These are phyloP conservation scores for Rhinoptilus africanus DNA, from an alignment of 2,113 vertebrate species.

Conservation along the genomic window DNA sequence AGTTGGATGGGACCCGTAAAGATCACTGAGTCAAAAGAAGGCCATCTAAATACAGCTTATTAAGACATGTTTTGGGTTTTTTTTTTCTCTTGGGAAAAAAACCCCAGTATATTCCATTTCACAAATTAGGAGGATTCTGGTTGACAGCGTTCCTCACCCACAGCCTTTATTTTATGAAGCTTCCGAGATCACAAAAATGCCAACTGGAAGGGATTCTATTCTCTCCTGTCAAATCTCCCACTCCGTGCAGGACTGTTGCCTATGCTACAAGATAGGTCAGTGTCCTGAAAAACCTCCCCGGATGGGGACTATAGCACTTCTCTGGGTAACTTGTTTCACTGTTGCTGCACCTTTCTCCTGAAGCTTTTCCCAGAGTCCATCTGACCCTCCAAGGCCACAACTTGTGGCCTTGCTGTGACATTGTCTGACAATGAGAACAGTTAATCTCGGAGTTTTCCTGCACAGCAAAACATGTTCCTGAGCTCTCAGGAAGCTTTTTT, in stretches of 20 bases:
- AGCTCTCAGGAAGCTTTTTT: background rate
- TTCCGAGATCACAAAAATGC: background rate
- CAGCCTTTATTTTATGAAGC: background rate
- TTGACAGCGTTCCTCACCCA: background rate
- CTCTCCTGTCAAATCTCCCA: background rate
- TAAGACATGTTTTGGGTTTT: background rate
- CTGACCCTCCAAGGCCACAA: background rate
- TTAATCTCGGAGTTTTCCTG: background rate
- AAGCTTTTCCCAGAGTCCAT: background rate
- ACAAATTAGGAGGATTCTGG: background rate
- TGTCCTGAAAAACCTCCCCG: accelerated
- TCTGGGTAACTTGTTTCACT: background rate
- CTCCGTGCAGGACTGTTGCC: background rate
- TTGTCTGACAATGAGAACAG: background rate
- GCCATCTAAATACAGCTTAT: background rate
- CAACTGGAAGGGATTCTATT: background rate
- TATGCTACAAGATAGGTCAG: background rate
- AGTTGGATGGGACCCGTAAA: background rate
- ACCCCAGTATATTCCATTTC: background rate
- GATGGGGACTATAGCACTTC: background rate
- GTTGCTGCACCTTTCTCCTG: background rate
- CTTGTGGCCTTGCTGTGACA: background rate
- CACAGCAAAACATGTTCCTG: background rate
- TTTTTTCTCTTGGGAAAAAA: background rate
- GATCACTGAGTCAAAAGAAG: background rate